Conservation (phyloP, 2,113 vertebrate species). For the Ciconia maguari region DNA sequence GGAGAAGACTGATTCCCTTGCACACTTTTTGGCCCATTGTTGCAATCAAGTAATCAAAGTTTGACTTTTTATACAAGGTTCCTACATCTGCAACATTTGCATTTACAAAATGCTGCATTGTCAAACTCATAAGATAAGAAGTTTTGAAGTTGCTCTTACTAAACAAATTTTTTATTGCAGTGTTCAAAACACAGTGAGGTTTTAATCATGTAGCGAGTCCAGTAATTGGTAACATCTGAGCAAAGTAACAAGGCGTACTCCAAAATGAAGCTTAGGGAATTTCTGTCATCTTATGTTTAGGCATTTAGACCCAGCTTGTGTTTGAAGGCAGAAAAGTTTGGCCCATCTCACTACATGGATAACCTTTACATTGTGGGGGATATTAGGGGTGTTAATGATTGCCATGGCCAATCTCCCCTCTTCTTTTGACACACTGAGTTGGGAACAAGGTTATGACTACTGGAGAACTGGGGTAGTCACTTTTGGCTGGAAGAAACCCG, state of each 20-base stretch:
- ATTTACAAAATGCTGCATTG: neutral
- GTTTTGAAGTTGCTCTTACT: neutral
- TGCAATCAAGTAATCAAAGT: neutral
- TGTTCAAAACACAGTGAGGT: neutral
- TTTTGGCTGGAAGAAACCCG: neutral
- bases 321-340: neutral
- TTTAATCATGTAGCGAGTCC: neutral
- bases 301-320: neutral
- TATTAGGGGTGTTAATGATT: neutral
- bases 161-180: neutral
- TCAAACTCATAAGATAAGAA: neutral
- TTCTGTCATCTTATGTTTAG: neutral
- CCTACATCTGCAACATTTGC: rapidly evolving
- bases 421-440: neutral
- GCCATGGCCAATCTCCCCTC: neutral
- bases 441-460: neutral
- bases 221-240: neutral
- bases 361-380: rapidly evolving
- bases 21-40: neutral
- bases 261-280: neutral
- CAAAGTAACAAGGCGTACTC: neutral
- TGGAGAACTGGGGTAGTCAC: neutral
- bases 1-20: neutral
- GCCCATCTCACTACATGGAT: neutral
- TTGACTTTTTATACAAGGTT: neutral